These are phyloP conservation scores for Helicolenus hilgendorfi DNA, from an alignment of 2,797 vertebrate genomes.

Conservation along the genomic window DNA sequence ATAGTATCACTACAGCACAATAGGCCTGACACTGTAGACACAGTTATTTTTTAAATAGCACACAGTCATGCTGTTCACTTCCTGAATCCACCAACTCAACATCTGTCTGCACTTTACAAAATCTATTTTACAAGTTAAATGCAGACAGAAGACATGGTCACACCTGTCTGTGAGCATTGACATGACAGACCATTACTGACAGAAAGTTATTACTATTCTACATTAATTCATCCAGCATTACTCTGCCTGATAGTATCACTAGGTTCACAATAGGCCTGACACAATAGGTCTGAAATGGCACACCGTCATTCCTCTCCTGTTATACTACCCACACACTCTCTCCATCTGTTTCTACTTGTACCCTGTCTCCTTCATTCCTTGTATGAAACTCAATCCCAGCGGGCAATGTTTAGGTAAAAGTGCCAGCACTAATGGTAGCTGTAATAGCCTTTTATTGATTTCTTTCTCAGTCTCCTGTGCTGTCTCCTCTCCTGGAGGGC, in stretches of 20 bases:
- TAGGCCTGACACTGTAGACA: not conserved
- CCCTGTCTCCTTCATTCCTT: slow-evolving; percentile 37
- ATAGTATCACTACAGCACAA: not conserved
- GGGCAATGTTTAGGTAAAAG: slow-evolving; percentile 43
- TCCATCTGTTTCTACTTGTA: slow-evolving; percentile 24
- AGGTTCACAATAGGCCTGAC: slow-evolving; percentile 1
- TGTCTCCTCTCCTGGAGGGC: slow-evolving; percentile 15
- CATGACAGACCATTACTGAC: not conserved
- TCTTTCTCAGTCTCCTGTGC: slow-evolving; percentile 31
- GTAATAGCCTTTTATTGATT: slow-evolving; percentile 80
- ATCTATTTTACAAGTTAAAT: not conserved
- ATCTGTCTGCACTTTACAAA: not conserved
- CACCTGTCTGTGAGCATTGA: not conserved
- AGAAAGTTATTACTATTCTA: not conserved
- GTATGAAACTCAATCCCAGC: slow-evolving; percentile 69
- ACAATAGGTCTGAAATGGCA: slow-evolving; percentile 31
- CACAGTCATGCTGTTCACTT: not conserved
- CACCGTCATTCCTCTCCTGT: slow-evolving; percentile 20
- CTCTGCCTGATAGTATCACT: not conserved
- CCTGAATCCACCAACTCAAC: not conserved
- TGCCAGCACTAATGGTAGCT: slow-evolving; percentile 70
- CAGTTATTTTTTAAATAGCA: not conserved
- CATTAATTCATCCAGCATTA: not conserved
- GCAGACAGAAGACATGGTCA: not conserved
- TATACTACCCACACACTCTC: not conserved